Percentiles rank a stretch among this genome's conserved stretches.
These are phyloP conservation scores for Drosophila borborema DNA, from an alignment of 2,888 invertebrate genomes.

Conservation along the genomic window DNA sequence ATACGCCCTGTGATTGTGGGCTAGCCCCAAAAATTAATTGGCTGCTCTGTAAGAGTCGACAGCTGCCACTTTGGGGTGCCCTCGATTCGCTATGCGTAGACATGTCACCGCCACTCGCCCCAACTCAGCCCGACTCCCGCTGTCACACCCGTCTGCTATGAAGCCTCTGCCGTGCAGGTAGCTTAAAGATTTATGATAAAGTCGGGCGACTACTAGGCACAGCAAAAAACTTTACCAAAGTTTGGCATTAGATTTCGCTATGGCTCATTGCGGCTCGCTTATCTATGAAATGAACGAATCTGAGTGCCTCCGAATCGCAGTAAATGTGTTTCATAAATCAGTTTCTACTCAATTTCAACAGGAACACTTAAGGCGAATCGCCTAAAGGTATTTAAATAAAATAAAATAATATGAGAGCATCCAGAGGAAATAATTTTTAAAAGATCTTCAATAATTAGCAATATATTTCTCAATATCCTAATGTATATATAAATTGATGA, in stretches of 20 bases:
- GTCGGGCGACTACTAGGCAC: constrained; percentile 43
- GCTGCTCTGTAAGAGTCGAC: constrained; percentile 62
- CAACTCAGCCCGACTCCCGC: neutral
- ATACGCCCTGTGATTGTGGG: constrained; percentile 17
- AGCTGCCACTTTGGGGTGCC: constrained; percentile 68
- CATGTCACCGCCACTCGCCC: constrained; percentile 52
- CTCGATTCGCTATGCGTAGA: constrained; percentile 62
- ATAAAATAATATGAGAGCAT: too few species aligned
- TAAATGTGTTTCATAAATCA: constrained; percentile 9
- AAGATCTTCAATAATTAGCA: too few species aligned
- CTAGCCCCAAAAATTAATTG: constrained; percentile 72
- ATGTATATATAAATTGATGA: neutral
- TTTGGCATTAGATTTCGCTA: constrained; percentile 65
- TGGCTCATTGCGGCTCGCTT: constrained; percentile 70
- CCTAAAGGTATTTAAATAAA: too few species aligned
- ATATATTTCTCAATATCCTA: neutral
- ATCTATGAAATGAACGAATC: constrained; percentile 71
- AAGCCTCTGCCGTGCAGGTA: constrained; percentile 31
- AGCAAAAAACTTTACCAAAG: constrained; percentile 64
- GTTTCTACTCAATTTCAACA: constrained; percentile 2
- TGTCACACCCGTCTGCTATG: neutral
- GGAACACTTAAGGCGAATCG: neutral
- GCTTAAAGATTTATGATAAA: constrained; percentile 79
- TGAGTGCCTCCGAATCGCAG: constrained; percentile 37
- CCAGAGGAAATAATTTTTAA: too few species aligned